Evolutionary conservation across 2,113 vertebrate genomes (phyloP).

Genomic region (Crypturellus undulatus): DNA sequence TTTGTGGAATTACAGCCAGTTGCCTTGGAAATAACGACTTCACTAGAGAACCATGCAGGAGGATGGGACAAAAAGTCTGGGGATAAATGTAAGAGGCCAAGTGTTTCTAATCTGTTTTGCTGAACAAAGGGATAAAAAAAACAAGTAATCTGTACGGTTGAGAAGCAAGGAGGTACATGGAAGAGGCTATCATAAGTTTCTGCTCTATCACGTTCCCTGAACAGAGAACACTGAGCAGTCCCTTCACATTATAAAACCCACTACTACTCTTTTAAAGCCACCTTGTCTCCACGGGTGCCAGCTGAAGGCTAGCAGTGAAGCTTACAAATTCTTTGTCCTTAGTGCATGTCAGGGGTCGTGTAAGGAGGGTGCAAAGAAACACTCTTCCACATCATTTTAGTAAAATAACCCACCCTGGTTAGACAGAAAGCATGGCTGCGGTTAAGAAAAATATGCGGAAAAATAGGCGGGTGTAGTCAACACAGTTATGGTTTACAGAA

Average conservation of each 20-base stretch:
- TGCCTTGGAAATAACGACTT: constrained; percentile 73
- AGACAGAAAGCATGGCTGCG: neutral
- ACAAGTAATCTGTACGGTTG: rapidly evolving
- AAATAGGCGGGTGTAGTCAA: neutral
- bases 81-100: neutral
- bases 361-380: neutral
- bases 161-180: neutral
- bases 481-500: constrained; percentile 10
- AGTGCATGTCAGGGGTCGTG: neutral
- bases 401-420: neutral
- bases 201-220: neutral
- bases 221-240: neutral
- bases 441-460: neutral
- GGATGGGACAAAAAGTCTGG: neutral
- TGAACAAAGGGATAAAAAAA: neutral
- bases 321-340: neutral
- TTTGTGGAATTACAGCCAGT: constrained; percentile 66
- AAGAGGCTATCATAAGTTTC: neutral
- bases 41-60: constrained; percentile 5
- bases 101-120: neutral
- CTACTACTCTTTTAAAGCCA: neutral
- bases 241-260: neutral
- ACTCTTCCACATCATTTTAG: neutral
- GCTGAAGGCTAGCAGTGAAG: neutral
- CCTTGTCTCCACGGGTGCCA: neutral